Evolutionary conservation across 2,113 vertebrate species (phyloP).

Genomic region (Syngnathus scovelli): DNA sequence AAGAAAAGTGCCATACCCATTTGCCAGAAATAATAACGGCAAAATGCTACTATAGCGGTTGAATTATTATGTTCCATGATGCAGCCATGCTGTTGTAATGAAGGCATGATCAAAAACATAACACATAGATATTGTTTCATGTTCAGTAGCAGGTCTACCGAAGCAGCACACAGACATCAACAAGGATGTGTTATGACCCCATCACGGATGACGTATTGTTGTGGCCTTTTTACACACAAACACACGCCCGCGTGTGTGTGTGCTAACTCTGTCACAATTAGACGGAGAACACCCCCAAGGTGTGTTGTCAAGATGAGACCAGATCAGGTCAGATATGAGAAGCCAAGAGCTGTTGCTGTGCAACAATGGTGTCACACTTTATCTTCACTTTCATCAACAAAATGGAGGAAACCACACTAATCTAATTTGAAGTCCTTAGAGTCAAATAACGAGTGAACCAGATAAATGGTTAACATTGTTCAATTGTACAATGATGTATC

Average conservation of each 20-base stretch:
- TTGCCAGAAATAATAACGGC: no score
- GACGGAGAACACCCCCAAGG: not conserved
- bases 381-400: not conserved
- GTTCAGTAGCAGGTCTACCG: no score
- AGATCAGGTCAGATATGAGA: constrained; percentile 8
- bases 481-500: not conserved
- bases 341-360: not conserved
- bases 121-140: not conserved
- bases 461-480: not conserved
- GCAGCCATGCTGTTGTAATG: not conserved
- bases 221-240: constrained; percentile 7
- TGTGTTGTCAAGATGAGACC: constrained; percentile 35
- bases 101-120: not conserved
- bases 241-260: not conserved
- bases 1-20: no score
- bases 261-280: constrained; percentile 13
- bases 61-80: not conserved
- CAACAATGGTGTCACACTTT: constrained; percentile 1
- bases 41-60: not conserved
- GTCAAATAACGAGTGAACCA: not conserved
- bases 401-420: not conserved
- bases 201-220: constrained; percentile 24
- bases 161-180: not conserved
- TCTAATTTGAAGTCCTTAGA: not conserved
- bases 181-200: not conserved